Evolutionary conservation across 2,797 vertebrate species (phyloP).

Genomic region (Sebastes steindachneri): DNA sequence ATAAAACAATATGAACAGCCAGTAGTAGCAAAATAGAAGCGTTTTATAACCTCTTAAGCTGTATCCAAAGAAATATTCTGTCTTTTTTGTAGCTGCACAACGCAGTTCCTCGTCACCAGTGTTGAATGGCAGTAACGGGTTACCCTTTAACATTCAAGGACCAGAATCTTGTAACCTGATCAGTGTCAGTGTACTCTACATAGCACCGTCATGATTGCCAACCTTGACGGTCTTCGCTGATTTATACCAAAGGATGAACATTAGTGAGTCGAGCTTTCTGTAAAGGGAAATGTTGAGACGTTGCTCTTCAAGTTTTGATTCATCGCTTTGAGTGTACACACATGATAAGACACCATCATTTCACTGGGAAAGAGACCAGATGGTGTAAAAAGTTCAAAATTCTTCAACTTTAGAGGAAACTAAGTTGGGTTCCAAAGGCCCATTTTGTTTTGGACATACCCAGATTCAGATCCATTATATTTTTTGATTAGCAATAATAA

Average conservation of each 20-base stretch:
- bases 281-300: background rate
- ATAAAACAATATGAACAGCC: constrained; percentile 17
- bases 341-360: background rate
- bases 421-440: accelerated
- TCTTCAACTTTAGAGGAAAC: too few species aligned
- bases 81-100: background rate
- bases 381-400: too few species aligned
- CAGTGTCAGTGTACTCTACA: background rate
- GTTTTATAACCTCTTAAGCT: background rate
- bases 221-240: background rate
- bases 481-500: too few species aligned
- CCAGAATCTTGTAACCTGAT: constrained; percentile 5
- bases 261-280: constrained; percentile 1
- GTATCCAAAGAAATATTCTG: background rate
- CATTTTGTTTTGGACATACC: too few species aligned
- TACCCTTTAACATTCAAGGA: constrained; percentile 24
- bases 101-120: background rate
- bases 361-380: too few species aligned
- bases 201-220: background rate
- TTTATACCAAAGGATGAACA: background rate
- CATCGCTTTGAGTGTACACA: background rate
- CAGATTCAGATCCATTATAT: too few species aligned
- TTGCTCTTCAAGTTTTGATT: background rate
- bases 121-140: background rate
- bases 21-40: background rate